Conservation (phyloP, 1,140 invertebrate species). For the Pygmarrhopalites habei region DNA sequence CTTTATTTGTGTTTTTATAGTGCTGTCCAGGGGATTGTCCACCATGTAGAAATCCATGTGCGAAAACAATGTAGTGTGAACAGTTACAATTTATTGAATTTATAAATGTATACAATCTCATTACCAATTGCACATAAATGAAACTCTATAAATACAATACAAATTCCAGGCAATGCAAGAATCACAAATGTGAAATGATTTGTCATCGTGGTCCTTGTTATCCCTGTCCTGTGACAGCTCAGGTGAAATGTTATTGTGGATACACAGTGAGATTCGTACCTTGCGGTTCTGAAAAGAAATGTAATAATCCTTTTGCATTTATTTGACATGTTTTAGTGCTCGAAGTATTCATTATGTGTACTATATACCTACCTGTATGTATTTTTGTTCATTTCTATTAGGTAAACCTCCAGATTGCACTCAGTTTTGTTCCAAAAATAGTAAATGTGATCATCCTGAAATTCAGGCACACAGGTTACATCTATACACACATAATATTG, state of each 20-base stretch:
- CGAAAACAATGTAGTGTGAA: slow-evolving; percentile 44
- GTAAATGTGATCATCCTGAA: slow-evolving; percentile 69
- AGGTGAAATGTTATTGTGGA: slow-evolving; percentile 75
- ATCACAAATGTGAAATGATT: slow-evolving; percentile 77
- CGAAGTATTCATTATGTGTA: too few relatives aligned
- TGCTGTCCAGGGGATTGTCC: slow-evolving; percentile 79
- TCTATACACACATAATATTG: slow-evolving; percentile 58
- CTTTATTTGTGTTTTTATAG: too few relatives aligned
- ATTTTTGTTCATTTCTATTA: too few relatives aligned
- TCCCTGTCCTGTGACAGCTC: slow-evolving; percentile 70
- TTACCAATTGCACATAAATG: too few relatives aligned
- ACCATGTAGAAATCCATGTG: slow-evolving; percentile 79
- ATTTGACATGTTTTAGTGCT: too few relatives aligned
- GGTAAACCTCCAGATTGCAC: slow-evolving; percentile 72
- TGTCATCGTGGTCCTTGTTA: slow-evolving; percentile 87
- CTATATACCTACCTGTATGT: too few relatives aligned
- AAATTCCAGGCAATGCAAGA: too few relatives aligned
- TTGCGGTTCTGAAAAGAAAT: slow-evolving; percentile 70
- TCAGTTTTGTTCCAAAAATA: slow-evolving; percentile 61
- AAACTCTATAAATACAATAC: too few relatives aligned
- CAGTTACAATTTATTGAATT: too few relatives aligned
- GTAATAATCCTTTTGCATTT: too few relatives aligned
- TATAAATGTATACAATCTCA: too few relatives aligned
- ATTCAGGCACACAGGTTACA: slow-evolving; percentile 64
- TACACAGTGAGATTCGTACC: slow-evolving; percentile 69